Evolutionary conservation across 2,113 vertebrate species (phyloP), one percentile per base, ranked within the genome.

Genomic region (Myotis davidii): DNA sequence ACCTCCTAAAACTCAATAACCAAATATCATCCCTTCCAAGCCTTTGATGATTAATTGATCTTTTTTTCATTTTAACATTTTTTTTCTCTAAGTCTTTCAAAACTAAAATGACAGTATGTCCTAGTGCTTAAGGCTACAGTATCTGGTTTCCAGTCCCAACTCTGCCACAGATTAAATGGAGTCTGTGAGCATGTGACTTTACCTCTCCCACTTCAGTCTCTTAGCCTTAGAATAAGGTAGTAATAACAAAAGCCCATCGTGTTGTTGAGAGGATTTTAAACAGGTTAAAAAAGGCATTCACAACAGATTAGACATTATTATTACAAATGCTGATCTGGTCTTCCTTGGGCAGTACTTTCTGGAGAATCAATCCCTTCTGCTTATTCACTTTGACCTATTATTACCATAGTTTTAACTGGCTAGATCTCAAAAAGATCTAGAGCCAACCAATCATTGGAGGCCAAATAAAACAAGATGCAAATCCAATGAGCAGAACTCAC

Each of bases 1-100:
- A 91, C 10, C 69, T 76, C 84, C 54, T 95, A 90, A 92, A 85
- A 82, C 39, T 70, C 50, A 16, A 29, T 52, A 76, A 92, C 37
- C 29, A 83, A 73, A 89, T 69, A 56, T 25, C 8, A 50, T 61
- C 39, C 17, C 93, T 93, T 81, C 18, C 9, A 42, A 18, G 4
- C 8, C 21, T 69, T 87, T 27, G 18, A 45, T 64, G 21, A 65
- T 72, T 65, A 14, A 23, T 29, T 23, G 7, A 37, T 29, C 54
- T 92, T 21, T 87, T 52, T 67, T 14, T 11, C n/a, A 69, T 88
- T 69, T 87, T 74, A 67, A 61, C 34, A 77, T 67, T 74, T 91
- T 39, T 42, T 42, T 76, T 90, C 39, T 74, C 32, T 74, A 45
- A 76, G 13, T 86, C 64, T 69, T 86, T 74, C 54, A 89, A 65